phyloP scores from a whole-genome alignment of 2,888 invertebrate genomes.

The Latheticus oryzae region DNA sequence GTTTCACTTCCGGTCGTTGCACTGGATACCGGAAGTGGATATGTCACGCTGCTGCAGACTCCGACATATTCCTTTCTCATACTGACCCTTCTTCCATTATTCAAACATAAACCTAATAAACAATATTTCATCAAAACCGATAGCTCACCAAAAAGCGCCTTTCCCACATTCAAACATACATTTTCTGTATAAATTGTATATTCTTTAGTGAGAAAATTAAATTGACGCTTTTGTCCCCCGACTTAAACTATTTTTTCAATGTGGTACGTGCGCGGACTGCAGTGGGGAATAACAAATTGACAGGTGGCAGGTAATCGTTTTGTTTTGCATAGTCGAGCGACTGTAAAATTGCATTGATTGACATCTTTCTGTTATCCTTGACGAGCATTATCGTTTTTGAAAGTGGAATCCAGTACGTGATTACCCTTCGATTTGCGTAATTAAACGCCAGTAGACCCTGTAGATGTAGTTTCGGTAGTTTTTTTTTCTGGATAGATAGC shows the following conservation, averaged over 20 bases:
- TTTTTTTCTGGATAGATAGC: conserved; percentile 22
- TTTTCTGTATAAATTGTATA: no score
- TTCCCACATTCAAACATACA: conserved; percentile 3
- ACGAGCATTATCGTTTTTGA: no score
- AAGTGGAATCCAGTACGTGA: conserved; percentile 9
- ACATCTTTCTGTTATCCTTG: no score
- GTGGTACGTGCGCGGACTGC: no score
- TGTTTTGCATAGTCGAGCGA: no score
- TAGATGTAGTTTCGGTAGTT: conserved; percentile 11
- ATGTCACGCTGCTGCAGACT: conserved; percentile 39
- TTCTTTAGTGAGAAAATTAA: no score
- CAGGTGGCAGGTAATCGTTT: no score
- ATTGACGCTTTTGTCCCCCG: no score
- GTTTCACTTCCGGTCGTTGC: conserved; percentile 58
- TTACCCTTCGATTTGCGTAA: conserved; percentile 26
- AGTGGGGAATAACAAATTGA: no score
- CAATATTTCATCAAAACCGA: conserved; percentile 29
- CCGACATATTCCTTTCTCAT: conserved; percentile 46
- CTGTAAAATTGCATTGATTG: no score
- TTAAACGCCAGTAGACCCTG: conserved; percentile 21
- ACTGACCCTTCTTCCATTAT: conserved; percentile 23
- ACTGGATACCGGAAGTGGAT: conserved; percentile 48
- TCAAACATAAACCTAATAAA: conserved; percentile 20
- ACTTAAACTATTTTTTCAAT: no score
- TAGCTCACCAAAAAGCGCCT: no score